A percentile compares a stretch with the other conserved stretches of the same genome.
Conservation (phyloP, 2,888 invertebrate species). For the Pomacea canaliculata region DNA sequence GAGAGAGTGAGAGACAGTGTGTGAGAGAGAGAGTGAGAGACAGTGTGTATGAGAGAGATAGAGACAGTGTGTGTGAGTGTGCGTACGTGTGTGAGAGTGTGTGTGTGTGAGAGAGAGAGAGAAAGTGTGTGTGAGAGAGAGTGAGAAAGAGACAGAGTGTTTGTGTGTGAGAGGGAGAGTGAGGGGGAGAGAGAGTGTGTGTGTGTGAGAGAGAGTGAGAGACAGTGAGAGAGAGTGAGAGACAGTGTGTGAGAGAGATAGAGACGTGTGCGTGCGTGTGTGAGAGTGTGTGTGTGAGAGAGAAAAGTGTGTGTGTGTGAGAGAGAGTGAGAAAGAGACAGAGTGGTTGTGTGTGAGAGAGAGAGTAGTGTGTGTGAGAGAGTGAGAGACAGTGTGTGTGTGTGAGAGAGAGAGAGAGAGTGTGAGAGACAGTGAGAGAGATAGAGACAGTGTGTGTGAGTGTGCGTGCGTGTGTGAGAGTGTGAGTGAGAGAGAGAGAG, state of each 20-base stretch:
- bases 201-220: background rate
- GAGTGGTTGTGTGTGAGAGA: background rate
- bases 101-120: background rate
- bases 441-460: background rate
- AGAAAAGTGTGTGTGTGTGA: too few relatives aligned
- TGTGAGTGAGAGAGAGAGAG: background rate
- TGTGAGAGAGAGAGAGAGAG: background rate
- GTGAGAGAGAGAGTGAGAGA: background rate
- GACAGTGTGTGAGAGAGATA: too few relatives aligned
- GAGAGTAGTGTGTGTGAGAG: background rate
- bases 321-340: background rate
- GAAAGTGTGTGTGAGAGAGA: too few relatives aligned
- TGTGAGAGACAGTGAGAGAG: slow-evolving; percentile 2
- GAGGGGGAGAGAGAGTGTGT: background rate
- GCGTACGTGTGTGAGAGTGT: background rate
- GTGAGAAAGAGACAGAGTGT: too few relatives aligned
- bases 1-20: background rate
- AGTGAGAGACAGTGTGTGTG: slow-evolving; percentile 5
- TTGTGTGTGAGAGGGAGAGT: background rate
- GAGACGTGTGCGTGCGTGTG: too few relatives aligned
- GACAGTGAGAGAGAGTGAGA: too few relatives aligned
- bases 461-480: background rate
- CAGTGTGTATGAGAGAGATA: background rate
- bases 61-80: background rate
- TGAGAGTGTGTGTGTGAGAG: too few relatives aligned